phyloP scores from a whole-genome alignment of 2,888 invertebrate genomes.

The Rotaria magnacalcarata region DNA sequence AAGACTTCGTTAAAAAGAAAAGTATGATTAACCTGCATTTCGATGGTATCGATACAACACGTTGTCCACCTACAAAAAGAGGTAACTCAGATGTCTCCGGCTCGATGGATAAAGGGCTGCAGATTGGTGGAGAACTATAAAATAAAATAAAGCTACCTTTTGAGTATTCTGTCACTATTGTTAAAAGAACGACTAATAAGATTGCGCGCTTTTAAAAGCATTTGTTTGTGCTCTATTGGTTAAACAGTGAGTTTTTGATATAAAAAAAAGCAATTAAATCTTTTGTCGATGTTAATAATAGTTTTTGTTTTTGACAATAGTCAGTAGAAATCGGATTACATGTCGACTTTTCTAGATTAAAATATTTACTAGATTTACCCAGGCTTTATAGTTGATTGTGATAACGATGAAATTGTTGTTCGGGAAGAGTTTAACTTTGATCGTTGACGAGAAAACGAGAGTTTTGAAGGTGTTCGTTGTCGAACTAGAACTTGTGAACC shows the following conservation, averaged over 20 bases:
- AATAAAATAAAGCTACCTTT: neutral
- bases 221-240: too few species aligned
- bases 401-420: neutral
- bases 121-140: neutral
- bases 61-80: neutral
- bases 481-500: neutral
- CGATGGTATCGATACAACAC: slow-evolving; percentile 17
- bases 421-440: neutral
- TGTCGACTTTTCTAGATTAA: neutral
- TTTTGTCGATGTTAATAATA: too few species aligned
- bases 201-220: too few species aligned
- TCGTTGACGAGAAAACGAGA: neutral
- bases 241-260: too few species aligned
- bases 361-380: neutral
- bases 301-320: too few species aligned
- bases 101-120: neutral
- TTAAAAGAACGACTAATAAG: too few species aligned
- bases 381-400: neutral
- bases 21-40: slow-evolving; percentile 1
- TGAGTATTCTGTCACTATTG: too few species aligned
- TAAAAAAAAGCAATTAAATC: too few species aligned
- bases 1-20: too few species aligned
- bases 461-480: neutral
- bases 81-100: neutral
- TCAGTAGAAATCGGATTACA: too few species aligned